phyloP scores from a whole-genome alignment of 1,140 invertebrate species.

The Lithobius niger region DNA sequence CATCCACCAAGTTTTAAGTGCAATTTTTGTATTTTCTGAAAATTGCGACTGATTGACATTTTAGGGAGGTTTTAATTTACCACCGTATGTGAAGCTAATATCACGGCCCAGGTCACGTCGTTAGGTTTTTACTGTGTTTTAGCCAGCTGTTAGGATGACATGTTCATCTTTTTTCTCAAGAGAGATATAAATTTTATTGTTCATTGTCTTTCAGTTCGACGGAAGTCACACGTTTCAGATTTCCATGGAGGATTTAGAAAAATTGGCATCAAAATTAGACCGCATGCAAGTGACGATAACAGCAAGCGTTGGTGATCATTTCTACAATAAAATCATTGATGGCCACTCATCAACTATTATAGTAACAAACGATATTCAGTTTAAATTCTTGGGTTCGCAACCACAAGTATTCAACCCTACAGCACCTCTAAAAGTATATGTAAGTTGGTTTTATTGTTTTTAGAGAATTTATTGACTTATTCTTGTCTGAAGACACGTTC shows the following conservation, averaged over 20 bases:
- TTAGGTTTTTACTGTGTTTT: too few relatives aligned
- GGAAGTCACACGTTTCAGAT: constrained; percentile 74
- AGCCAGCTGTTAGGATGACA: too few relatives aligned
- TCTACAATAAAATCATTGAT: constrained; percentile 62
- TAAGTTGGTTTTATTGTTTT: constrained; percentile 36
- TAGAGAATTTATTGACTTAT: too few relatives aligned
- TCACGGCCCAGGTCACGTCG: too few relatives aligned
- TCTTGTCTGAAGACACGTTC: too few relatives aligned
- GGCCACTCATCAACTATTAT: constrained; percentile 76
- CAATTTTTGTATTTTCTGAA: too few relatives aligned
- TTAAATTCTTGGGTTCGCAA: constrained; percentile 72
- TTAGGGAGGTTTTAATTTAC: too few relatives aligned
- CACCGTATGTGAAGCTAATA: too few relatives aligned
- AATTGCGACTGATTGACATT: too few relatives aligned
- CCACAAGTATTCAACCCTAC: constrained; percentile 88
- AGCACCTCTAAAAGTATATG: constrained; percentile 68
- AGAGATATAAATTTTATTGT: constrained; percentile 1
- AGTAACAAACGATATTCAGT: constrained; percentile 64
- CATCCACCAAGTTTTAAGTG: too few relatives aligned
- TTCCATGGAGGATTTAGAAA: constrained; percentile 59
- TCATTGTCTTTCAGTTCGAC: constrained; percentile 49
- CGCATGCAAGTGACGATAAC: constrained; percentile 73
- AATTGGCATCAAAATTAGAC: constrained; percentile 49
- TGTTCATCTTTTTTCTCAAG: background rate
- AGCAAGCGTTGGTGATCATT: constrained; percentile 77